A percentile compares a stretch with the other conserved stretches of the same genome.
phyloP scores from a whole-genome alignment of 2,888 invertebrate species.

The Euzophera pinguis region DNA sequence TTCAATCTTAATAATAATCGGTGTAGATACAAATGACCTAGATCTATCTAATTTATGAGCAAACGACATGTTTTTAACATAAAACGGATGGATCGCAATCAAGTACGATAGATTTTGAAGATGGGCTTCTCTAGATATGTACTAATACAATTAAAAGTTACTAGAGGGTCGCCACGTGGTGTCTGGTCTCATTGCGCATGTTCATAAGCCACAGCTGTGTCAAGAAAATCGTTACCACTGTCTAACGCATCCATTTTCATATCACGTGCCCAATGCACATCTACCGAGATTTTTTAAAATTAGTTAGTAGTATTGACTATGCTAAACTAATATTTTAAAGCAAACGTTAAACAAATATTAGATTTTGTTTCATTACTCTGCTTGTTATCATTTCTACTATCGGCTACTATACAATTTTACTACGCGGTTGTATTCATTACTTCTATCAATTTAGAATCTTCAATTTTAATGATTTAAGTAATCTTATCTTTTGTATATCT shows the following conservation, averaged over 20 bases:
- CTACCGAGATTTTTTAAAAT: slow-evolving; percentile 20
- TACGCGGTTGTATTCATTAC: background rate
- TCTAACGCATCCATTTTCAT: slow-evolving; percentile 42
- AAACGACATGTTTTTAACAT: too few relatives aligned
- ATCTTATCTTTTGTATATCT: background rate
- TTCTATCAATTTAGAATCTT: background rate
- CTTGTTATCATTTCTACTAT: too few relatives aligned
- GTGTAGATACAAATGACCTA: too few relatives aligned
- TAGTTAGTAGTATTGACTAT: too few relatives aligned
- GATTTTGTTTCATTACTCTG: too few relatives aligned
- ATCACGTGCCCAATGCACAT: slow-evolving; percentile 48
- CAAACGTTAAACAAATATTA: too few relatives aligned
- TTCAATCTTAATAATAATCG: too few relatives aligned
- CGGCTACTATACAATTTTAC: background rate
- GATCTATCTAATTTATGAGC: too few relatives aligned
- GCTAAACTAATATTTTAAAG: too few relatives aligned
- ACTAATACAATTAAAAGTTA: slow-evolving; percentile 37
- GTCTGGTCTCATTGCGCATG: slow-evolving; percentile 54
- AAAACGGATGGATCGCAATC: too few relatives aligned
- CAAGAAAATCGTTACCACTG: slow-evolving; percentile 71
- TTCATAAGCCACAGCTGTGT: slow-evolving; percentile 65
- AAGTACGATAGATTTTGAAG: background rate
- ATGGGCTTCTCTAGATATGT: slow-evolving; percentile 22
- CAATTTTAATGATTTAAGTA: background rate
- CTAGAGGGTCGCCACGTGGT: slow-evolving; percentile 52